phyloP scores from a whole-genome alignment of 23 tunicate genomes.

The Trididemnum nubilum region DNA sequence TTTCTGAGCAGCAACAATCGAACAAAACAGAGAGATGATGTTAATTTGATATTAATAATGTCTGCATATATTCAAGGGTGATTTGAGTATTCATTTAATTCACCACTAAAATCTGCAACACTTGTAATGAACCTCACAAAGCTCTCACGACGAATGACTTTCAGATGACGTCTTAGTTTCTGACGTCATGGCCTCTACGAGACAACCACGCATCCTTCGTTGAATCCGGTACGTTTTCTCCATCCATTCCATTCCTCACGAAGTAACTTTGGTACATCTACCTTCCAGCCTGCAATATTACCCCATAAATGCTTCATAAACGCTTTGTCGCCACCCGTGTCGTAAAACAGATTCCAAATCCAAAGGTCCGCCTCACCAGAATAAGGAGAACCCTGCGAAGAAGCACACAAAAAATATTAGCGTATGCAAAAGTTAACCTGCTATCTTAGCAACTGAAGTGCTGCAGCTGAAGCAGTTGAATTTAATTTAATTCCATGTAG shows the following conservation, averaged over 20 bases:
- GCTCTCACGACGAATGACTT: too few relatives aligned
- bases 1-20: too few relatives aligned
- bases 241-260: not conserved
- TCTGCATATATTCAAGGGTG: too few relatives aligned
- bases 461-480: too few relatives aligned
- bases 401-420: not conserved
- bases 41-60: too few relatives aligned
- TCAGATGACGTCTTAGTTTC: too few relatives aligned
- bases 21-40: too few relatives aligned
- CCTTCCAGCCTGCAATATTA: conserved; percentile 1
- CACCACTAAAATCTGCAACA: too few relatives aligned
- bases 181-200: too few relatives aligned
- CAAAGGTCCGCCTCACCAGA: not conserved
- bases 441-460: not conserved
- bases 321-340: not conserved
- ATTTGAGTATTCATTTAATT: too few relatives aligned
- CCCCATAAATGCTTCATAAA: conserved; percentile 32
- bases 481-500: not conserved
- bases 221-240: not conserved
- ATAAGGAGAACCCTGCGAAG: not conserved
- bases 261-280: not conserved
- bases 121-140: too few relatives aligned
- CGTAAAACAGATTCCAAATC: not conserved
- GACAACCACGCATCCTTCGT: conserved; percentile 4
- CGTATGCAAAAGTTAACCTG: not conserved